Base-by-base conservation (phyloP, 2,113 vertebrate species). In the Otus sunia region DNA sequence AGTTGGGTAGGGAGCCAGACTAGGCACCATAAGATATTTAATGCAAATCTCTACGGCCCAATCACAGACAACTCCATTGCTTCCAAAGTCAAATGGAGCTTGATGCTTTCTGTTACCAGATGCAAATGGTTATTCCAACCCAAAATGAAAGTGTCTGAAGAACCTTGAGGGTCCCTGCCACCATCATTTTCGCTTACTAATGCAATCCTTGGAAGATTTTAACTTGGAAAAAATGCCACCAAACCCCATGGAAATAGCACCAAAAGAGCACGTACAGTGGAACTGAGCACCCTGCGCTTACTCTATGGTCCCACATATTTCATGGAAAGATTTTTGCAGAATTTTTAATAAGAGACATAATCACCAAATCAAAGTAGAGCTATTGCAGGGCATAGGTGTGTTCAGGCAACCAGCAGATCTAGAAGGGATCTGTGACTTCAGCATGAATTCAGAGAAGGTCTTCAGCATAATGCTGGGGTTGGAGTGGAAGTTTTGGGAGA, bases 41-140 rank as follows among this genome's bases (percentile, higher is more conserved):
- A 80, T 76, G 80, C 60, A 92, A 88, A 92, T 93, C 95, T 95
- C 96, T 62, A 58, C 0, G 6, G 97, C 37, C 73, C 88, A 86
- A 78, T 95, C 90, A 43, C 83, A 92, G 67, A 45, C 20, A 89
- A 37, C 18, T 73, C 58, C 79, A 19, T 12, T 59, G 87, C 91
- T 94, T 82, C 82, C 93, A 93, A 97, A 96, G 86, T 94, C 91
- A 97, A 96, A 92, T 27, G 41, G 74, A 87, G 77, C 77, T 71
- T 62, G 68, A 62, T 79, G 79, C 47, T 67, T 66, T 74, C 26
- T 4, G 10, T 76, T 91, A 30, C 2, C 2, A 71, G 63, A 59
- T 37, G 36, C 9, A 85, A 58, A 62, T 72, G 25, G 25, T 64
- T 85, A 27, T 53, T 75, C 39, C 29, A 22, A 77, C 55, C 27